These are phyloP conservation scores for Lepus timidus DNA, from an alignment of 2,113 vertebrate genomes.

Conservation along the genomic window DNA sequence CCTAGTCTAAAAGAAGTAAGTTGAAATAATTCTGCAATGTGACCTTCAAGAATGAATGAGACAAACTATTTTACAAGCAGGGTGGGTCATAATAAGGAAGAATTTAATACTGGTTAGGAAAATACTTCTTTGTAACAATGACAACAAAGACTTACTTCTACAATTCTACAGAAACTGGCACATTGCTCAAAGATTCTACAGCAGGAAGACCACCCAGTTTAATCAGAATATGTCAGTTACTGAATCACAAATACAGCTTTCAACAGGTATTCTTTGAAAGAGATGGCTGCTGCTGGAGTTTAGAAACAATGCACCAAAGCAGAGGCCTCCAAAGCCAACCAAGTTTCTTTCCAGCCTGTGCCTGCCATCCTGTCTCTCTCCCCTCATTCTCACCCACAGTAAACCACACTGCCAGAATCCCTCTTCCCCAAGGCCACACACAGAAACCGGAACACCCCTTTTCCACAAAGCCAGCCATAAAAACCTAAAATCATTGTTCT, in stretches of 20 bases:
- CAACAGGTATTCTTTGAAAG: conserved; percentile 52
- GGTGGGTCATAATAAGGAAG: conserved; percentile 35
- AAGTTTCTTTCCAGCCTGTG: no score
- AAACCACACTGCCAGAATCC: no score
- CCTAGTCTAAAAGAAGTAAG: neutral
- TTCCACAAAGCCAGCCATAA: no score
- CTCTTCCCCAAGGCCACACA: no score
- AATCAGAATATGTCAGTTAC: conserved; percentile 44
- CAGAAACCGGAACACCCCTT: no score
- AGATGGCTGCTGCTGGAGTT: neutral
- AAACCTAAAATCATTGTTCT: no score
- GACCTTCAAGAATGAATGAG: conserved; percentile 38
- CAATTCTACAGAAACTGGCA: conserved; percentile 38
- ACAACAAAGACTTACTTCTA: conserved; percentile 58
- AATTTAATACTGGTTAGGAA: conserved; percentile 63
- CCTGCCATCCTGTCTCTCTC: no score
- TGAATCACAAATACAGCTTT: conserved; percentile 52
- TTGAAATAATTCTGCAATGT: conserved; percentile 5
- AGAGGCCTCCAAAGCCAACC: no score
- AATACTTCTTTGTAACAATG: conserved; percentile 65
- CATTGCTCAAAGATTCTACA: conserved; percentile 38
- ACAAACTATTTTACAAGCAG: conserved; percentile 27
- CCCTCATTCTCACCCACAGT: no score
- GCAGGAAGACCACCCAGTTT: conserved; percentile 65
- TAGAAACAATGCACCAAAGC: no score